A percentile compares a stretch with the other conserved stretches of the same genome.
These are phyloP conservation scores for Phalacrocorax pelagicus DNA, from an alignment of 2,113 vertebrate genomes.

Conservation along the genomic window DNA sequence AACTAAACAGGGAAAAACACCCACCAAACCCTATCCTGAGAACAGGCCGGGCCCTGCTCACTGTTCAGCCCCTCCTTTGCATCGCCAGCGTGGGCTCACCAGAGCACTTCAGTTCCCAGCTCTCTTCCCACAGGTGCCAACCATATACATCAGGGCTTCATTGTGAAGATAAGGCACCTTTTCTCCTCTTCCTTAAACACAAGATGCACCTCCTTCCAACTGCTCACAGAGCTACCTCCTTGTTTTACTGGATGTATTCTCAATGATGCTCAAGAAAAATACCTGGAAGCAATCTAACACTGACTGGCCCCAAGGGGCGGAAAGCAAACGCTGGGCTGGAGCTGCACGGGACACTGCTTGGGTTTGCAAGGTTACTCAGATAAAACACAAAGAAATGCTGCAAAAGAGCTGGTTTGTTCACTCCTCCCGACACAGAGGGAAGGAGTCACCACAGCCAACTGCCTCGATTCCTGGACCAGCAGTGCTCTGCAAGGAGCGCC, in stretches of 20 bases:
- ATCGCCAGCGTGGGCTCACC: fast-evolving
- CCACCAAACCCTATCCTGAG: background rate
- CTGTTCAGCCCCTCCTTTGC: background rate
- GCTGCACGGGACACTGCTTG: fast-evolving
- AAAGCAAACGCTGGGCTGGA: background rate
- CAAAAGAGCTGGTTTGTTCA: fast-evolving
- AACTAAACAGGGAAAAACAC: too few species aligned
- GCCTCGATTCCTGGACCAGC: background rate
- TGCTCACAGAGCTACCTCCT: background rate
- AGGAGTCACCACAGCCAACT: background rate
- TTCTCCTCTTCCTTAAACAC: background rate
- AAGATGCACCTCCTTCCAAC: background rate
- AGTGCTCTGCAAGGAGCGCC: background rate
- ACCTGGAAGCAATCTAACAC: background rate
- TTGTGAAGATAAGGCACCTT: background rate
- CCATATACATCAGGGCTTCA: background rate
- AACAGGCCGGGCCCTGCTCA: background rate
- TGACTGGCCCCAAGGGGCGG: background rate
- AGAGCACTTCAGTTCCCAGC: background rate
- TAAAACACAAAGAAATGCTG: background rate
- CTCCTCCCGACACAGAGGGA: background rate
- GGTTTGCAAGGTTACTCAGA: background rate
- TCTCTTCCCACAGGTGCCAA: background rate
- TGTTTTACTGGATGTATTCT: background rate
- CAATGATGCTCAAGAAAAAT: background rate